Conservation (phyloP, 2,888 invertebrate species). For the Agelastica alni region DNA sequence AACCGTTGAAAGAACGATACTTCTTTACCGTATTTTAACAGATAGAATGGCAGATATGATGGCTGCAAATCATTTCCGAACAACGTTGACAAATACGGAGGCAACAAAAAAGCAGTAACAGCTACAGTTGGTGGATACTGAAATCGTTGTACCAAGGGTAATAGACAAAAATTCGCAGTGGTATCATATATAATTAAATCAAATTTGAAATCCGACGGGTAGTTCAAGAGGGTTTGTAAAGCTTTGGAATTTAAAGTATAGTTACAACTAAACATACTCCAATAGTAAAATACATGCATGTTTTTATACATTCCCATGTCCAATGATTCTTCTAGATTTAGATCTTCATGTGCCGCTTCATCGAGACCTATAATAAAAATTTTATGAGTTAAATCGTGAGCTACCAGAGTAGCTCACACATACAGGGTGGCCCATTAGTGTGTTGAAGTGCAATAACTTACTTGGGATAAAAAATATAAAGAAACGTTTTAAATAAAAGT, state of each 20-base stretch:
- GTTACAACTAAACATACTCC: slow-evolving; percentile 10
- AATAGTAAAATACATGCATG: slow-evolving; percentile 11
- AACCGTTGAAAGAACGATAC: slow-evolving; percentile 41
- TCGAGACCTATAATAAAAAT: too few species aligned
- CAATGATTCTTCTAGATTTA: too few species aligned
- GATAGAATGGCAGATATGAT: slow-evolving; percentile 39
- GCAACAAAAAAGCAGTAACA: slow-evolving; percentile 32
- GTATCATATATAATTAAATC: slow-evolving; percentile 46
- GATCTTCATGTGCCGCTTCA: too few species aligned
- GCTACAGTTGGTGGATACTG: slow-evolving; percentile 33
- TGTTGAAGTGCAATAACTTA: too few species aligned
- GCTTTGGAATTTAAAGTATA: slow-evolving; percentile 36
- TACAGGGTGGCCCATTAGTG: too few species aligned
- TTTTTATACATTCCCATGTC: too few species aligned
- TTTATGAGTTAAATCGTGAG: too few species aligned
- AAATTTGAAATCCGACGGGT: slow-evolving; percentile 45
- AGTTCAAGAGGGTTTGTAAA: slow-evolving; percentile 39
- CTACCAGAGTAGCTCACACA: too few species aligned
- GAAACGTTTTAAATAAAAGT: too few species aligned
- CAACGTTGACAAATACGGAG: slow-evolving; percentile 30
- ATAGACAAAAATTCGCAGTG: slow-evolving; percentile 38
- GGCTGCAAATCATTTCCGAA: slow-evolving; percentile 41
- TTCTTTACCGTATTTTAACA: slow-evolving; percentile 27
- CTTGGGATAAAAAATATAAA: too few species aligned
- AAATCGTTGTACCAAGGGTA: slow-evolving; percentile 46